Conservation (phyloP, 1,140 invertebrate species). For the Philotrypesis tridentata region DNA sequence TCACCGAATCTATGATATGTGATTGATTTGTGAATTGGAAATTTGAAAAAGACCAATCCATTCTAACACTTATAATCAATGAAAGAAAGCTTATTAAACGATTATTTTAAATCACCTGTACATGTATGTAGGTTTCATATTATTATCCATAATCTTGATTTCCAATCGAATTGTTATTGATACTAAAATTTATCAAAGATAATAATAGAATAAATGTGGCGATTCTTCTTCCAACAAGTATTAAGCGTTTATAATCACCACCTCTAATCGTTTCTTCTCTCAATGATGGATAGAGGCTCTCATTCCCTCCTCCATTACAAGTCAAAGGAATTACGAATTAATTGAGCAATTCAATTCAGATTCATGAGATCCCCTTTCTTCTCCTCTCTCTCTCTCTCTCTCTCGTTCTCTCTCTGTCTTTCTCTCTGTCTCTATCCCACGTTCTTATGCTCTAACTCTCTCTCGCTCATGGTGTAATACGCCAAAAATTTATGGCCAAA, state of each 20-base stretch:
- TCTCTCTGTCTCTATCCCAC: too few species aligned
- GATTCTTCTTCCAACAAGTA: not conserved
- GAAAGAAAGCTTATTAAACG: too few species aligned
- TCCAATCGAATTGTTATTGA: too few species aligned
- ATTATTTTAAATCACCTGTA: too few species aligned
- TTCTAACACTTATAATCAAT: too few species aligned
- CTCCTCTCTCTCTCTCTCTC: not conserved
- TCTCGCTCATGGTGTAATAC: too few species aligned
- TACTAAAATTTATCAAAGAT: too few species aligned
- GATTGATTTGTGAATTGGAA: not conserved
- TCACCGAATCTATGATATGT: not conserved
- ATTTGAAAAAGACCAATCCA: too few species aligned
- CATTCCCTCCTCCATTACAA: conserved; percentile 29
- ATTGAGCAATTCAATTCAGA: conserved; percentile 48
- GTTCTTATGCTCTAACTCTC: too few species aligned
- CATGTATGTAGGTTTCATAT: too few species aligned
- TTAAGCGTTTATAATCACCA: not conserved
- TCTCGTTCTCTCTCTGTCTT: not conserved
- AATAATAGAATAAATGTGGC: too few species aligned
- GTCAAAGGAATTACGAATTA: conserved; percentile 35
- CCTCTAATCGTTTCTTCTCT: not conserved
- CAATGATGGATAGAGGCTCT: not conserved
- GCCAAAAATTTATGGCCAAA: conserved; percentile 41
- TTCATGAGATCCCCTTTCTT: conserved; percentile 45
- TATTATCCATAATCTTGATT: too few species aligned